These are phyloP conservation scores for Emydoidea blandingii DNA, from an alignment of 2,797 vertebrate species.

Conservation along the genomic window DNA sequence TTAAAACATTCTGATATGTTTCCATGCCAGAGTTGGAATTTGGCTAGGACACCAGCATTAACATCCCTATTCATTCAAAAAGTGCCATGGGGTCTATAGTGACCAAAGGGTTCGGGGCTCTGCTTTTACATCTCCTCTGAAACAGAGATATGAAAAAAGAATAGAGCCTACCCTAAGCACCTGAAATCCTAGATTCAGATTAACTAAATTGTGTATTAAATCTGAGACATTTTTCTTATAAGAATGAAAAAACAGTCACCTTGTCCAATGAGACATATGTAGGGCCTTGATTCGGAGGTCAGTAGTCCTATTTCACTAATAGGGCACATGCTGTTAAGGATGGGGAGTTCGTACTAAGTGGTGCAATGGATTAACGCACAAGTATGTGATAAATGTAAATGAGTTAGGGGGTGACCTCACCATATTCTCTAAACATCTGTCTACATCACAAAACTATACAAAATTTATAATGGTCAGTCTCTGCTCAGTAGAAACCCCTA, in stretches of 20 bases:
- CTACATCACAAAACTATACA: neutral
- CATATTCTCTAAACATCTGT: neutral
- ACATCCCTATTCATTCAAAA: neutral
- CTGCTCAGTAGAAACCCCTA: neutral
- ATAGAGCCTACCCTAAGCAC: neutral
- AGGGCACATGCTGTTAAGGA: neutral
- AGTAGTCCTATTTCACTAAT: neutral
- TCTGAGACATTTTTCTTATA: slow-evolving; percentile 1
- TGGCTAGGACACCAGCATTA: neutral
- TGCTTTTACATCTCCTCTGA: neutral
- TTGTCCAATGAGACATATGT: neutral
- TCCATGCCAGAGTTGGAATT: neutral
- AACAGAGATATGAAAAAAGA: neutral
- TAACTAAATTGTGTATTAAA: neutral
- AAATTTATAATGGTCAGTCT: neutral
- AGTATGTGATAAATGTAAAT: neutral
- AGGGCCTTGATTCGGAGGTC: neutral
- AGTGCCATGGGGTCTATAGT: neutral
- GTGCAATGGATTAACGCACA: neutral
- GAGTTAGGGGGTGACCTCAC: neutral
- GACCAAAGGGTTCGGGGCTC: neutral
- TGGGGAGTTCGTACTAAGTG: neutral
- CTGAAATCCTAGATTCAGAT: neutral
- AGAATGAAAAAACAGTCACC: neutral
- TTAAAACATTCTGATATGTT: neutral